Evolutionary conservation across 1,140 invertebrate species (phyloP), one percentile per base, ranked within the genome.

Genomic region (Camponotus vicinus): DNA sequence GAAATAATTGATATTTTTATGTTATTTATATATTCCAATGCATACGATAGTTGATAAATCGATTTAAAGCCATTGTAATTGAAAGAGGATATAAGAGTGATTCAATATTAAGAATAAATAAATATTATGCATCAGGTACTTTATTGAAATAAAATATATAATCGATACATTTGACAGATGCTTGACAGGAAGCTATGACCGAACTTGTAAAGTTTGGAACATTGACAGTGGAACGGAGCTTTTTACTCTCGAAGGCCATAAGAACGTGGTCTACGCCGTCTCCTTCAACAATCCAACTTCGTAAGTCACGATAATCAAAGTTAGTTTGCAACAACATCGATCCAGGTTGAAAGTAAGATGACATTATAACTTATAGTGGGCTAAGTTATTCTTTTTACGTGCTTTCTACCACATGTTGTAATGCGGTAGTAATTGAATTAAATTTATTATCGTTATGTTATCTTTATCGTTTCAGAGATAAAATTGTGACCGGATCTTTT

Each of bases 201-300:
- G 97, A 90, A 98, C 97, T n/a, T 98, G 97, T 94, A 98, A 97
- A 93, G 95, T 98, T 82, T 98, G 98, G 97, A 96, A 97, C 92
- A 97, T 97, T 85, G 96, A 97, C 73, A 96, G 96, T n/a, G 97
- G 97, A 49, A 95, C 95, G 75, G 97, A 98, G 91, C 92, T 97
- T 88, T 95, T 96, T 91, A 96, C 97, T 59, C 95, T 98, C 13
- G 94, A 96, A 57, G 97, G 97, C 34, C 98, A 98, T 91, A 96
- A 97, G 80, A 98, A 98, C 95, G 97, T 98, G 71, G 98, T 98
- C 3, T 98, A 97, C 94, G 96, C 97, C 3, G 97, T 98, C 21
- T 96, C 96, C 70, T 98, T 97, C 91, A 98, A 98, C 93, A 97
- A 97, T 91, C 97, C 97, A 4, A 95, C 95, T 89, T 97, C 97